Base-by-base conservation (phyloP, 2,797 vertebrate species). In the Enteromius unitaeniatus region DNA sequence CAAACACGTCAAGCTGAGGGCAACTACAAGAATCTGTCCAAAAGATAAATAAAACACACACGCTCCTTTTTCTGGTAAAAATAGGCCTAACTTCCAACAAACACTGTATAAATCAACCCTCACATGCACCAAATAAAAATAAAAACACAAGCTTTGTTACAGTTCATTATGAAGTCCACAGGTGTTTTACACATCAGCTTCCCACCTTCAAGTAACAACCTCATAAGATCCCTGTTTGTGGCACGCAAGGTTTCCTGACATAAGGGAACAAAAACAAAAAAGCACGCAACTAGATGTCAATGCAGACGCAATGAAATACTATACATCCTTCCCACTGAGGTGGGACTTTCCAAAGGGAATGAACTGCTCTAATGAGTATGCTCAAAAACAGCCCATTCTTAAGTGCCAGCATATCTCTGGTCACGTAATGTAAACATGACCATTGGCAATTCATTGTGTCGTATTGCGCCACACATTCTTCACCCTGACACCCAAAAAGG, bases 1-100 rank as follows among this genome's bases (percentile, higher is more conserved):
- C 62, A 89, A 81, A 86, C 82, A 87, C 26, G 76, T 86, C 7
- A 11, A 75, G 21, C 21, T 40, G 21, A 75, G 37, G 14, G 21
- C 31, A 37, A 11, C 23, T 51, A 75, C 31, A 58, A 14, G 1
- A 14, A 28, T 34, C 53, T 21, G 34, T 37, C 34, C 45, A 23
- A 67, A 21, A 51, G 28, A 79, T 23, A 49, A 47, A 21, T 31
- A 6, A 49, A 19, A 2, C 78, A 79, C 26, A 9, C 2, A 40
- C 34, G 26, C 3, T 34, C 7, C 10, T n/a, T 51, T 28, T 7
- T 17, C 58, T 28, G 26, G 4, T 23, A 3, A 55, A 76, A 58
- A 69, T 37, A 34, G 21, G 5, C n/a, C 28, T 19, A 78, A 47
- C n/a, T 21, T 51, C 47, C 37, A 64, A 62, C 4, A 10, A 19